Percentiles rank a stretch among this genome's conserved stretches.
These are phyloP conservation scores for Saccostrea echinata DNA, from an alignment of 1,140 invertebrate species.

Conservation along the genomic window DNA sequence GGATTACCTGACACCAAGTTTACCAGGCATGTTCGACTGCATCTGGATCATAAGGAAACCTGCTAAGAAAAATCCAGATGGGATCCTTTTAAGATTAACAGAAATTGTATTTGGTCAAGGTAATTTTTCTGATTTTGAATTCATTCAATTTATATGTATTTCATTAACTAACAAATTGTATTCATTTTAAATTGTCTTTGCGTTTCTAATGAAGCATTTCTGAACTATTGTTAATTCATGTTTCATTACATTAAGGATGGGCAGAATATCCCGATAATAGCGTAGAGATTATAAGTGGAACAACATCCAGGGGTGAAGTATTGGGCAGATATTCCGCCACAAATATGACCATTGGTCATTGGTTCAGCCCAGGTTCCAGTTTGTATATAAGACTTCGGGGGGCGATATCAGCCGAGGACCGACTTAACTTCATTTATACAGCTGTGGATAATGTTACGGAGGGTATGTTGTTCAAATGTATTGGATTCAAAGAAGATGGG, in stretches of 20 bases:
- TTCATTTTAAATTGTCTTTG: not conserved
- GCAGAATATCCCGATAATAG: slow-evolving; percentile 65
- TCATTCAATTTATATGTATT: not conserved
- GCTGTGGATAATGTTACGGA: slow-evolving; percentile 70
- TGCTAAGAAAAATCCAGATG: slow-evolving; percentile 67
- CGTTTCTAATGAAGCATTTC: not conserved
- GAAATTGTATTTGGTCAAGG: slow-evolving; percentile 73
- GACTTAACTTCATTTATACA: slow-evolving; percentile 72
- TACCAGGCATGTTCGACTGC: slow-evolving; percentile 72
- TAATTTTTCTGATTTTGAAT: slow-evolving; percentile 52
- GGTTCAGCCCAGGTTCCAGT: slow-evolving; percentile 60
- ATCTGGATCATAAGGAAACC: slow-evolving; percentile 73
- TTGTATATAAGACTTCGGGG: slow-evolving; percentile 73
- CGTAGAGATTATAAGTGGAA: slow-evolving; percentile 72
- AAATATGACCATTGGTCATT: slow-evolving; percentile 66
- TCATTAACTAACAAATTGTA: not conserved
- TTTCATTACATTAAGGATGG: slow-evolving; percentile 65
- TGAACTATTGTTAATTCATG: not conserved
- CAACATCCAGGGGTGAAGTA: slow-evolving; percentile 65
- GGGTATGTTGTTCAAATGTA: slow-evolving; percentile 58
- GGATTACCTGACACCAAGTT: slow-evolving; percentile 39
- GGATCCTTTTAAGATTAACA: slow-evolving; percentile 67
- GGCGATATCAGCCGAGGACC: slow-evolving; percentile 71
- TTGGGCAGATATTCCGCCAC: slow-evolving; percentile 64
- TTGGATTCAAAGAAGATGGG: not conserved